A percentile compares a stretch with the other conserved stretches of the same genome.
phyloP scores from a whole-genome alignment of 2,113 vertebrate species.

The Odobenus rosmarus region DNA sequence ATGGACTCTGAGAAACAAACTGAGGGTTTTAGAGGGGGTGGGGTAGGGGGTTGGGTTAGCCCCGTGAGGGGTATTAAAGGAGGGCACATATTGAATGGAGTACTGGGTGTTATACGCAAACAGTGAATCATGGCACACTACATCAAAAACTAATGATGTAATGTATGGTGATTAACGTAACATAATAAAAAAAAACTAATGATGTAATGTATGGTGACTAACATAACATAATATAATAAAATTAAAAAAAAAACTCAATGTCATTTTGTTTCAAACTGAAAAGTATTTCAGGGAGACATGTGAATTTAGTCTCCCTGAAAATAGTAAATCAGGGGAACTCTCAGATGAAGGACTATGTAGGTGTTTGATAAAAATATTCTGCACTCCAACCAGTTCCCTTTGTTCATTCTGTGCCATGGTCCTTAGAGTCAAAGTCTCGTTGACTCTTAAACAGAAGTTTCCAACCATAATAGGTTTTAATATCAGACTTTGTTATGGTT shows the following conservation, averaged over 20 bases:
- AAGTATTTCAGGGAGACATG: constrained; percentile 4
- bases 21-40: no score
- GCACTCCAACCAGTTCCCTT: background rate
- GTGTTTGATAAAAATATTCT: background rate
- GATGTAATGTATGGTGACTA: no score
- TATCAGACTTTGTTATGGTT: background rate
- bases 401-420: background rate
- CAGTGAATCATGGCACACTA: no score
- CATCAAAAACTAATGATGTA: no score
- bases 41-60: no score
- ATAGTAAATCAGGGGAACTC: background rate
- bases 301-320: background rate
- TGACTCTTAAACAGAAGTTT: constrained; percentile 17
- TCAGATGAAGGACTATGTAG: background rate
- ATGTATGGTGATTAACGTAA: no score
- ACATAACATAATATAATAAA: no score
- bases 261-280: constrained; percentile 40
- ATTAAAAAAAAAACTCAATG: background rate
- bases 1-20: no score
- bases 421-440: background rate
- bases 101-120: no score
- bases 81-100: no score
- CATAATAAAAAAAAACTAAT: no score
- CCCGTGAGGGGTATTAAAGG: no score
- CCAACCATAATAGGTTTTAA: background rate